Conservation (phyloP, 2,113 vertebrate species). For the Spermophilus dauricus region DNA sequence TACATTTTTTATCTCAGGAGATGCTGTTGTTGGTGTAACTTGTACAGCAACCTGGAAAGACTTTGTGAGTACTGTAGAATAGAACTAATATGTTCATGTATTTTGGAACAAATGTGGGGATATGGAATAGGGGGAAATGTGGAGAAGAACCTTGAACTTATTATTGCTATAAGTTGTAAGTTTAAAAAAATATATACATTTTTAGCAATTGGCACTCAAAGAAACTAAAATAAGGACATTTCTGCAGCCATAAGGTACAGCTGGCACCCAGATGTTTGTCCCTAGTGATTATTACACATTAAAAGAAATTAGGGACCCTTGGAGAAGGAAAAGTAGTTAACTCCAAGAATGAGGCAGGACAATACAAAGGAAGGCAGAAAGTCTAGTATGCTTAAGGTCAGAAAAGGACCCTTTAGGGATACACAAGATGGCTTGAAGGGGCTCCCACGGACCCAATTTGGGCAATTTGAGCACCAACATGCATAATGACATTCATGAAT, state of each 20-base stretch:
- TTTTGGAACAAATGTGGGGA: background rate
- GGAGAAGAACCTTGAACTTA: background rate
- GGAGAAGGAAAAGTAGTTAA: background rate
- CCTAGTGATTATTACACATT: background rate
- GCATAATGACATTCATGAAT: background rate
- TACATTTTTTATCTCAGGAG: background rate
- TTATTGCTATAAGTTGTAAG: background rate
- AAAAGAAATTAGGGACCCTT: background rate
- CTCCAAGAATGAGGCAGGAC: background rate
- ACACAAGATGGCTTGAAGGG: background rate
- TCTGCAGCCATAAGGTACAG: background rate
- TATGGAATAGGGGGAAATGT: background rate
- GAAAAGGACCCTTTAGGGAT: background rate
- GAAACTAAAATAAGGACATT: background rate
- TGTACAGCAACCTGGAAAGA: background rate
- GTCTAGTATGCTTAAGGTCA: background rate
- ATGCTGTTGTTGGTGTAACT: background rate
- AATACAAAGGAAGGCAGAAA: background rate
- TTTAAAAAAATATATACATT: background rate
- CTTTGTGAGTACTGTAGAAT: background rate
- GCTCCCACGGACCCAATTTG: background rate
- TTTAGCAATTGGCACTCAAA: background rate
- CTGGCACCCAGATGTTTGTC: background rate
- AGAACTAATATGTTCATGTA: background rate
- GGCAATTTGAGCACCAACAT: background rate